These are phyloP conservation scores for Metridium senile DNA, from an alignment of 92 coral and sea anemone species.

Conservation along the genomic window DNA sequence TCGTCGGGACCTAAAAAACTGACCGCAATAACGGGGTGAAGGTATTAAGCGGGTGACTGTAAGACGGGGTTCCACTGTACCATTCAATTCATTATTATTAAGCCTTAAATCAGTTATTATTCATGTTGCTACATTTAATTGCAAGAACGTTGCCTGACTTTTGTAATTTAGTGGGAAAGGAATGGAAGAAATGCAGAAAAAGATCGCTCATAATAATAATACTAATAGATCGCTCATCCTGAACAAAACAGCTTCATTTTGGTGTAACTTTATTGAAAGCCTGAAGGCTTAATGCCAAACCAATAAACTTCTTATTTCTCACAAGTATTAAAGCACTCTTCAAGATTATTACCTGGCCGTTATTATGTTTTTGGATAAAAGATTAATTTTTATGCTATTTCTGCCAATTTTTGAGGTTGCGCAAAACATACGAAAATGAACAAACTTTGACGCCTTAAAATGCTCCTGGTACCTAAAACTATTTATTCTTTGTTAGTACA, in stretches of 20 bases:
- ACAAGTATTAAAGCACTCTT: background rate
- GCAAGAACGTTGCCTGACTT: too few relatives aligned
- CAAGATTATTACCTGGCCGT: background rate
- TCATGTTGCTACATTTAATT: too few relatives aligned
- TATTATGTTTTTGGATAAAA: background rate
- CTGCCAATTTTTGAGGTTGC: background rate
- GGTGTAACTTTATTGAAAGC: background rate
- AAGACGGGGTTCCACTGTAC: too few relatives aligned
- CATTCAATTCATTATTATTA: too few relatives aligned
- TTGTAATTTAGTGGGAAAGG: too few relatives aligned
- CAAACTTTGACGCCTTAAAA: background rate
- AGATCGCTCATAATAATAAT: too few relatives aligned
- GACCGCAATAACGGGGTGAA: too few relatives aligned
- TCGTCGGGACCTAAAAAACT: too few relatives aligned
- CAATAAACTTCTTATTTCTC: background rate
- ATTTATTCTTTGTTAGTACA: background rate
- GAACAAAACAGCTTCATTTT: background rate
- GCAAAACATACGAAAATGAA: background rate
- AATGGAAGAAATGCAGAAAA: too few relatives aligned
- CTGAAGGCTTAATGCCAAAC: background rate
- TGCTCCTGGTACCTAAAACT: conserved; percentile 1
- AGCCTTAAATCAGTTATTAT: too few relatives aligned
- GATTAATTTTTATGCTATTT: background rate
- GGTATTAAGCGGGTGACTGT: too few relatives aligned
- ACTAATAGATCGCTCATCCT: too few relatives aligned